Evolutionary conservation across 2,113 vertebrate genomes (phyloP), one percentile per base, ranked within the genome.

Genomic region (Brienomyrus longianalis): DNA sequence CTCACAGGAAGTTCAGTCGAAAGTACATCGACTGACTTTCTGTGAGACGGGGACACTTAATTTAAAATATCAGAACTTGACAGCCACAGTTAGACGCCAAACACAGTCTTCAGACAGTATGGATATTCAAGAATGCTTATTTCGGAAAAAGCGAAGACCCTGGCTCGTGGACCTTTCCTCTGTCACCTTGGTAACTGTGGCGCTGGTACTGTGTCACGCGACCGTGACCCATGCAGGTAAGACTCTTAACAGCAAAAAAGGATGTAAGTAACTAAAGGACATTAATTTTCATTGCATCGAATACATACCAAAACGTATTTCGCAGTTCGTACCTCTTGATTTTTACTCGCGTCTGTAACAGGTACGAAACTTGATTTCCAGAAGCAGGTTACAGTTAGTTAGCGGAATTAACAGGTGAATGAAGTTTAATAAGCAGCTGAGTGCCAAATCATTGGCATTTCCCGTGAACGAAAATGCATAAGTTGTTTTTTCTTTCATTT

Each of bases 71-170:
- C 92, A 92, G 92, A 92, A 54, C 92, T 74, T 89, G 90, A 88
- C 93, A 95, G 94, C 91, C 90, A 89, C 83, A 87, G 91, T 92
- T 90, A 93, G 90, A 92, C 91, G 92, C 88, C 90, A 83, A 89
- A 88, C 90, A 89, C 84, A 39, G 39, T 39, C 92, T 89, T 93
- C 92, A 83, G 91, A 90, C 91, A 95, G 92, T 94, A 96, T 96
- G 96, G 95, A 96, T 96, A 95, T 94, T 94, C 92, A 89, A 93
- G 93, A 87, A 90, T 94, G 93, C 92, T 89, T 93, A 83, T 94
- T 91, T 90, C 93, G 95, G 92, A 96, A 95, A 95, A 96, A 96
- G 93, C 92, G 95, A 93, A 95, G 95, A 93, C 94, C 94, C 21
- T 94, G 95, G 95, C 91, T 92, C 92, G 62, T 92, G 94, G 92